Evolutionary conservation across 2,888 invertebrate genomes (phyloP), one percentile per base, ranked within the genome.

Genomic region (Megalurothrips usitatus): DNA sequence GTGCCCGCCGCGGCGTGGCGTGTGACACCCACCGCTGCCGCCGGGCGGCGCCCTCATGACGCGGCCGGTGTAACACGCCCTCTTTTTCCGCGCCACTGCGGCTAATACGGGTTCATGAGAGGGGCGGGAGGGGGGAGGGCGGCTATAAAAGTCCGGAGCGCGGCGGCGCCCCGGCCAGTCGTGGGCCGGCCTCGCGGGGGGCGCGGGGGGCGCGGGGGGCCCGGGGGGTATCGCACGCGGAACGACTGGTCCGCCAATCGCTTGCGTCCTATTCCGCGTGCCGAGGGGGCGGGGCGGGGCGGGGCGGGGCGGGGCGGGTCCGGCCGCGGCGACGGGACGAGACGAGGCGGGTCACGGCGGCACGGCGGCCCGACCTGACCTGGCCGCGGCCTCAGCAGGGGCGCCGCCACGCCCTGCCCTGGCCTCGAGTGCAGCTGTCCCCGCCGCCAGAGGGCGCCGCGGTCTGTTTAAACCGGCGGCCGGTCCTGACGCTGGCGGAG

Each of bases 11-110:
- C 10, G 14, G 52, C 19, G 52, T 58, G 58, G 34, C n/a, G n/a
- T 43, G 34, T 43, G 34, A 43, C 34, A 43, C 34, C 34, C 34
- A 6, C 34, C 34, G 34, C 34, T n/a, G n/a, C n/a, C n/a, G n/a
- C n/a, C n/a, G n/a, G n/a, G n/a, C n/a, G n/a, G 52, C 58, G 58
- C 58, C 14, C 58, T 58, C 14, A 58, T 58, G 58, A 58, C 58
- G 14, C 14, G 58, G 58, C 17, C 58, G 19, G 19, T 58, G 58
- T 58, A 58, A 58, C 58, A 58, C 58, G 58, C 58, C 58, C 58
- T 19, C 58, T 14, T 58, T 58, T 58, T 58, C 58, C 58, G 58
- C 58, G 58, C 58, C 58, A 58, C 58, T 58, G 58, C 58, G 58
- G 58, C 19, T 58, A 58, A 58, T 58, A 58, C 58, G 58, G 58